Conservation (phyloP, 1,140 invertebrate genomes). For the Cotesia glomerata region DNA sequence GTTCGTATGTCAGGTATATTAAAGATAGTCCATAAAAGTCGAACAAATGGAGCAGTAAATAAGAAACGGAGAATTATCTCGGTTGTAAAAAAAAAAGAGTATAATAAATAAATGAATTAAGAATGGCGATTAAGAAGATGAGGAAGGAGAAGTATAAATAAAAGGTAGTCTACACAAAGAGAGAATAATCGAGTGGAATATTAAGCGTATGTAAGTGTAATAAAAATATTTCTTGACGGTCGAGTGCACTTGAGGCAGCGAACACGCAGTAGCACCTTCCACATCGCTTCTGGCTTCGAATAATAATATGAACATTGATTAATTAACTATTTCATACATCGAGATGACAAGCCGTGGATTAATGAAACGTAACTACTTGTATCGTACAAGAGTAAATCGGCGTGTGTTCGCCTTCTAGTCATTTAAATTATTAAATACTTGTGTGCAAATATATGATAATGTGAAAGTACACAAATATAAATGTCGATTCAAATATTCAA, state of each 20-base stretch:
- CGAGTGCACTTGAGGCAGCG: constrained; percentile 10
- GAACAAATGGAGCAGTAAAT: too few species aligned
- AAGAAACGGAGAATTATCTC: too few species aligned
- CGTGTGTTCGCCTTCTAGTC: constrained; percentile 11
- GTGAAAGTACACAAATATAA: constrained; percentile 11
- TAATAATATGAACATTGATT: constrained; percentile 59
- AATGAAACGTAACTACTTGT: constrained; percentile 39
- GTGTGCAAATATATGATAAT: background rate
- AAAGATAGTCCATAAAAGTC: too few species aligned
- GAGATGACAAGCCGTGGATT: constrained; percentile 42
- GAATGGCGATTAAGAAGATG: too few species aligned
- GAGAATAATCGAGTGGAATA: constrained; percentile 35
- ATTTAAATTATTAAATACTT: constrained; percentile 10
- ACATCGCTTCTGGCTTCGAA: constrained; percentile 33
- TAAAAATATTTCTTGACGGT: constrained; percentile 10
- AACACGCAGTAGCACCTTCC: constrained; percentile 12
- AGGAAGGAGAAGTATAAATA: background rate
- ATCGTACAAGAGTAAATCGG: background rate
- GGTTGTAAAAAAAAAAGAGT: too few species aligned
- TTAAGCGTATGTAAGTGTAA: constrained; percentile 26
- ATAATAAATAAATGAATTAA: too few species aligned
- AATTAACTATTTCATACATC: constrained; percentile 54
- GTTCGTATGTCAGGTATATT: too few species aligned
- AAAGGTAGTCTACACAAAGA: constrained; percentile 1
- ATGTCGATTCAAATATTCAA: constrained; percentile 5